These are phyloP conservation scores for Phrynocephalus vlangalii DNA, from an alignment of 2,797 vertebrate genomes.

Conservation along the genomic window DNA sequence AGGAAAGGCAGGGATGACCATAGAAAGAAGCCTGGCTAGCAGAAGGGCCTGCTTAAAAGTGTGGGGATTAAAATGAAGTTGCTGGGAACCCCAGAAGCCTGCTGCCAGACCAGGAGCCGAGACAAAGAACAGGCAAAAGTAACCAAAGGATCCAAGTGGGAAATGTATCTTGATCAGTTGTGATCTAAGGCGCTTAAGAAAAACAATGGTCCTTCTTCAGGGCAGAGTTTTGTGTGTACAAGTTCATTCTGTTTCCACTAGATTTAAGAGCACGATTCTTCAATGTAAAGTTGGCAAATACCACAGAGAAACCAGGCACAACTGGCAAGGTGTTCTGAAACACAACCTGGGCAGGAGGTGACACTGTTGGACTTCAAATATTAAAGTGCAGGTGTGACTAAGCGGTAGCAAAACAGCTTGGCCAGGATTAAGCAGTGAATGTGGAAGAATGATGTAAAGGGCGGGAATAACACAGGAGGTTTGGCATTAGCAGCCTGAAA, in stretches of 20 bases:
- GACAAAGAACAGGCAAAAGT: not conserved
- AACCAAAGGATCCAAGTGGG: not conserved
- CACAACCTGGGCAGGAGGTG: not conserved
- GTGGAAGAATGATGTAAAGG: not conserved
- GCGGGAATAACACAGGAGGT: not conserved
- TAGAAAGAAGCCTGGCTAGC: no score
- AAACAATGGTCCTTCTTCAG: not conserved
- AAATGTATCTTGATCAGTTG: not conserved
- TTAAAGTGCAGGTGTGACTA: no score
- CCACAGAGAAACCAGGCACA: not conserved
- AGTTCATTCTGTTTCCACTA: not conserved
- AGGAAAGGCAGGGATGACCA: no score
- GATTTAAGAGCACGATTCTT: not conserved
- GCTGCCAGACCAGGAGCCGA: not conserved
- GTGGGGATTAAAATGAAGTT: not conserved
- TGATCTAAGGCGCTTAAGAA: conserved; percentile 10
- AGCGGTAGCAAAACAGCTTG: not conserved
- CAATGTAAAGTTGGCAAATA: not conserved
- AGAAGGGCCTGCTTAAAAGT: not conserved
- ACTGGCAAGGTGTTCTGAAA: not conserved
- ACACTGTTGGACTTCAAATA: not conserved
- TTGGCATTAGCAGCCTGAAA: not conserved
- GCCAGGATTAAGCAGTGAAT: no score
- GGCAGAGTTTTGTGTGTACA: not conserved
- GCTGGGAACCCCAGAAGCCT: no score